These are phyloP conservation scores for Panonychus citri DNA, from an alignment of 1,140 invertebrate species.

Conservation along the genomic window DNA sequence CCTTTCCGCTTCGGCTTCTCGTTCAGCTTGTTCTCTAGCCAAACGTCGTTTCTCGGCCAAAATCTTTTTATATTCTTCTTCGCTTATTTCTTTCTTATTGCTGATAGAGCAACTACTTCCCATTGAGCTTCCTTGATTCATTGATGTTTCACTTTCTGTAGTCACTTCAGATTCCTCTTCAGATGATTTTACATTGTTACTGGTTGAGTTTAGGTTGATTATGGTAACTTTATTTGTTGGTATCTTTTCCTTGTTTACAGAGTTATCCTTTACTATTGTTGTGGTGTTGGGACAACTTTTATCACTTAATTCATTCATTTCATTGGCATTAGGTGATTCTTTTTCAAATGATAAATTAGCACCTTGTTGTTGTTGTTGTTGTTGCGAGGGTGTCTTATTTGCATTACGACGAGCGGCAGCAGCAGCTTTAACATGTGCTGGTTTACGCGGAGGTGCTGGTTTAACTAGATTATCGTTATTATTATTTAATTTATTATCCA, in stretches of 20 bases:
- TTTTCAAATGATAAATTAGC: too few relatives aligned
- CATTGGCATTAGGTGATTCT: too few relatives aligned
- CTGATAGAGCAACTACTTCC: background rate
- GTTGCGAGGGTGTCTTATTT: background rate
- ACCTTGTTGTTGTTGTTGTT: background rate
- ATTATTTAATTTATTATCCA: background rate
- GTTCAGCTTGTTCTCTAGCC: constrained; percentile 4
- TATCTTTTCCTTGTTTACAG: too few relatives aligned
- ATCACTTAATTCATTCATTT: too few relatives aligned
- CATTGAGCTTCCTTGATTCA: background rate
- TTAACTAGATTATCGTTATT: background rate
- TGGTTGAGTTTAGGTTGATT: too few relatives aligned
- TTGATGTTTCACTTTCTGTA: background rate
- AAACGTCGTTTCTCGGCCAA: constrained; percentile 1
- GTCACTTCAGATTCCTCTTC: background rate
- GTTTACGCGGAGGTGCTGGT: constrained; percentile 2
- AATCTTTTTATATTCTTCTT: constrained; percentile 4
- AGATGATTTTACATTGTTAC: too few relatives aligned
- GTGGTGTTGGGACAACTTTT: too few relatives aligned
- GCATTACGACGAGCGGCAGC: background rate
- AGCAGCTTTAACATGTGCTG: constrained; percentile 3
- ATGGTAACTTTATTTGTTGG: too few relatives aligned
- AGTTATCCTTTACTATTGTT: too few relatives aligned
- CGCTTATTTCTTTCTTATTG: background rate
- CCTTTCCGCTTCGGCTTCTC: constrained; percentile 1